Evolutionary conservation across 2,888 invertebrate genomes (phyloP), one percentile per base, ranked within the genome.

Genomic region (Xestia sexstrigata): DNA sequence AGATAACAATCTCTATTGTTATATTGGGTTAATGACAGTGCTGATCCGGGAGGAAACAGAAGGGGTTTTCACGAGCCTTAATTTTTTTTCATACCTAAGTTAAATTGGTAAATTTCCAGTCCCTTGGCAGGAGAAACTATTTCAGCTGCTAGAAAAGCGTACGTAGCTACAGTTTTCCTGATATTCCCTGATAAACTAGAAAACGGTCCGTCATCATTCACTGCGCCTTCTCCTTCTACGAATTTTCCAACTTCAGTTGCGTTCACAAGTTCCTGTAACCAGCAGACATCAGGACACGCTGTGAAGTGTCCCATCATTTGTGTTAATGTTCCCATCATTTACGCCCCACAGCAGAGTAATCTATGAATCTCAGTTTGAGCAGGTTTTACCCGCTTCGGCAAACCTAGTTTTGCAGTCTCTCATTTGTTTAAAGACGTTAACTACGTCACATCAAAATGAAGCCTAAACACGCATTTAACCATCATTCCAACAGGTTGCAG

Each of bases 1-100:
- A 68, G 55, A 65, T 49, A 58, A 68, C n/a, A 23, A 74, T n/a
- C 6, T 52, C 20, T 39, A 60, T 82, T 69, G 76, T 80, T 47
- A 13, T 49, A 39, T 60, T 78, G n/a, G 6, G 30, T 66, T 30
- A 30, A 71, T 68, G 49, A 69, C 65, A 13, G 20, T 30, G 8
- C 0, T 49, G 23, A 55, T 71, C 58, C 65, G 49, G 52, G 45
- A 55, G 52, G n/a, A n/a, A 47, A 47, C 1, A 17, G 5, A 62
- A 42, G 13, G 30, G 15, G 30, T 71, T 62, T 15, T 2, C n/a
- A 26, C 17, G 30, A 13, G 13, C 0, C 11, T 52, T n/a, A 55
- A 42, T 55, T 68, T 15, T 2, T 39, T 49, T 20, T 17, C 2
- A 17, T 9, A n/a, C 7, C 13, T 35, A 65, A 15, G 15, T 49